phyloP scores from a whole-genome alignment of 2,113 vertebrate species.

The Anguilla rostrata region DNA sequence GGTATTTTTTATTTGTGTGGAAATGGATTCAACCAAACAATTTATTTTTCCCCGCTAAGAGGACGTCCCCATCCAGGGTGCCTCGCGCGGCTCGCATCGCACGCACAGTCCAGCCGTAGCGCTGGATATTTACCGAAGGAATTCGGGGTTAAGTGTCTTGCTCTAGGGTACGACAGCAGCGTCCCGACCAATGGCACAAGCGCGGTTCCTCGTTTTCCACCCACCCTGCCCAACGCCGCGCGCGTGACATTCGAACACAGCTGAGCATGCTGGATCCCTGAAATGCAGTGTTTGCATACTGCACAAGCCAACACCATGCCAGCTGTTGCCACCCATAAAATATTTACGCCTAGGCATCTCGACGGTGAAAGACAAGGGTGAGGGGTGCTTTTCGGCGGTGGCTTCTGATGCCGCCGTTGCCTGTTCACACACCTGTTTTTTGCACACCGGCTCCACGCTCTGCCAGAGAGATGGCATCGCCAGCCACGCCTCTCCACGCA shows the following conservation, averaged over 20 bases:
- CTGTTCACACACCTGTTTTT: not conserved
- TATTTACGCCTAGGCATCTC: not conserved
- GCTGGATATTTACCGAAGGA: not conserved
- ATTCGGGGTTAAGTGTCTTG: not conserved
- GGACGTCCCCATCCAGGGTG: too few relatives aligned
- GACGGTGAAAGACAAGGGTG: not conserved
- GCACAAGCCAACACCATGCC: not conserved
- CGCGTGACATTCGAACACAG: not conserved
- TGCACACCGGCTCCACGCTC: too few relatives aligned
- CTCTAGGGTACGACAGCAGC: not conserved
- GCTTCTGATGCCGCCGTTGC: not conserved
- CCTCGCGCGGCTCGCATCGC: not conserved
- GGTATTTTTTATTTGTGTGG: not conserved
- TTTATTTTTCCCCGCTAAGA: not conserved
- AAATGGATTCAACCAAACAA: not conserved
- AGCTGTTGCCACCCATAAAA: not conserved
- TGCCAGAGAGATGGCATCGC: not conserved
- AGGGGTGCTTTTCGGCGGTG: not conserved
- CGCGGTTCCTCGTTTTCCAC: not conserved
- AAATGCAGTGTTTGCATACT: not conserved
- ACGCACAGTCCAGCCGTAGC: not conserved
- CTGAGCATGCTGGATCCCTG: not conserved
- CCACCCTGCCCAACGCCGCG: not conserved
- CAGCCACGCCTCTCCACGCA: not conserved
- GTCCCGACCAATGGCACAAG: not conserved